phyloP scores from a whole-genome alignment of 2,888 invertebrate genomes.

The Lithophane semibrunnea region DNA sequence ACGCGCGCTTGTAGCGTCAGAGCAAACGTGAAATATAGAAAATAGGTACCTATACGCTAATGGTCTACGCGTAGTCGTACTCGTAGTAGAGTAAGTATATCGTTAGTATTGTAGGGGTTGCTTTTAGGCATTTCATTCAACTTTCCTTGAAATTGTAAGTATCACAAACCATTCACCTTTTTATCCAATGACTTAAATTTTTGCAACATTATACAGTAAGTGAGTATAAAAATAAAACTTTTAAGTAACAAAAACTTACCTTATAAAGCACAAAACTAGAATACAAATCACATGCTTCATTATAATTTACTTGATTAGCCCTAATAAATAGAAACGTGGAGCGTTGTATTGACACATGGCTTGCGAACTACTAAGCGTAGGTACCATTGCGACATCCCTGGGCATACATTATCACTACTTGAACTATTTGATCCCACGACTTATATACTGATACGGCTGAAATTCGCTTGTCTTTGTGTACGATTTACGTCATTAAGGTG shows the following conservation, averaged over 20 bases:
- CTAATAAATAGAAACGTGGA: constrained; percentile 48
- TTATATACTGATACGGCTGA: constrained; percentile 60
- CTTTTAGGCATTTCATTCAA: not conserved
- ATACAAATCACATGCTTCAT: constrained; percentile 68
- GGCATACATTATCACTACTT: constrained; percentile 73
- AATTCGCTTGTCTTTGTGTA: constrained; percentile 60
- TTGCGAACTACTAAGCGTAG: constrained; percentile 50
- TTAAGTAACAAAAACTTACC: constrained; percentile 66
- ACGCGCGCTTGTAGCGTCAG: not conserved
- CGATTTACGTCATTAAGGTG: constrained; percentile 13
- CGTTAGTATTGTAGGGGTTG: not conserved
- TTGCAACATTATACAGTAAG: not conserved
- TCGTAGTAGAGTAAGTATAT: not conserved
- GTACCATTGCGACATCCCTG: constrained; percentile 51
- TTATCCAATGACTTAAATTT: not conserved
- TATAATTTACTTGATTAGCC: constrained; percentile 31
- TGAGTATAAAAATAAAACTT: not conserved
- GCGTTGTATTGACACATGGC: constrained; percentile 56
- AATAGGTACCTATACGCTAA: not conserved
- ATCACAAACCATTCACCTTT: not conserved
- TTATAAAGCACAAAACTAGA: constrained; percentile 64
- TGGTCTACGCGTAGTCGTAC: not conserved
- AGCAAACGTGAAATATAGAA: not conserved
- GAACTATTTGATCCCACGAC: constrained; percentile 80
- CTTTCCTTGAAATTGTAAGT: not conserved